Evolutionary conservation across 2,888 invertebrate genomes (phyloP), one percentile per base, ranked within the genome.

Genomic region (Dicroscelio sp.): DNA sequence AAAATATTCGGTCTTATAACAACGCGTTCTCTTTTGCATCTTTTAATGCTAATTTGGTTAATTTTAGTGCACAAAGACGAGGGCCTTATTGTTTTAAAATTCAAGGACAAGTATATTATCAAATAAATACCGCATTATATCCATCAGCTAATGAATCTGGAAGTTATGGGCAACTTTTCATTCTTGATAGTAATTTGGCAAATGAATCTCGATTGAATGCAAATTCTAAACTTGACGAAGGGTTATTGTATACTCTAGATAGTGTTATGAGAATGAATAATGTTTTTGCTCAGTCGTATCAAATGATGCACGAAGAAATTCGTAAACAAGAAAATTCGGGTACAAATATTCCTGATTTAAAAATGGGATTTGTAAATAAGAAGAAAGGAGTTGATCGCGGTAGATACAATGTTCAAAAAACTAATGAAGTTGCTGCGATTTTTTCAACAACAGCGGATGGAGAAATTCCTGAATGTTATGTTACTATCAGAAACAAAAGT

Each of bases 391-490:
- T 52, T 43, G 90, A 92, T 83, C 60, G n/a, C 6, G 69, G 84
- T 14, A 60, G 90, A 43, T 92, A 78, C 27, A 88, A 90, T 63
- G 52, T 80, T 25, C 88, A 88, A 73, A 76, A 48, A 86, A 65
- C 43, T 1, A 86, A 86, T 38, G 78, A 84, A 60, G 88, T 38
- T n/a, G 88, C 92, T 20, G 90, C 87, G 75, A 73, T 90, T 86
- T 93, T 92, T 88, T 88, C 88, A 17, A 93, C 92, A 20, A 90
- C 85, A 25, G 92, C 92, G 67, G 90, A 92, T 86, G 90, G 92
- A 2, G 82, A 93, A 38, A 93, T 93, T 83, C 90, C 92, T 5
- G 90, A 92, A 63, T 82, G 87, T 30, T 94, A 82, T 78, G 92
- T 93, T 55, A 89, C 86, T 20, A 90, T 92, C 12, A 48, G 73